A percentile compares a stretch with the other conserved stretches of the same genome.
These are phyloP conservation scores for Sitophilus oryzae DNA, from an alignment of 1,140 invertebrate genomes.

Conservation along the genomic window DNA sequence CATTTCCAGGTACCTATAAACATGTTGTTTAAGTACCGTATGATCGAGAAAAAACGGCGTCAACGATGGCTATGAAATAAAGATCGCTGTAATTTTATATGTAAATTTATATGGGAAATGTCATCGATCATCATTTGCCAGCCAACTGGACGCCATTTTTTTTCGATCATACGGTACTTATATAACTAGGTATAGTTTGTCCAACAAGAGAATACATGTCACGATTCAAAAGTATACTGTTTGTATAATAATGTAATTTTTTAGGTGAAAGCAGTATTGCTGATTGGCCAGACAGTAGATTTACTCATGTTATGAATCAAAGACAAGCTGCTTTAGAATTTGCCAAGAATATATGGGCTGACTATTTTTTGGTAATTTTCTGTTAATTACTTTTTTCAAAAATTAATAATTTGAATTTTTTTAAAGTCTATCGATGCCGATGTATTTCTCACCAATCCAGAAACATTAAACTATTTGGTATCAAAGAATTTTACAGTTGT, in stretches of 20 bases:
- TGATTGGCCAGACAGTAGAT: constrained; percentile 72
- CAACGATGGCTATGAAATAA: too few relatives aligned
- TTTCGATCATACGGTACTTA: too few relatives aligned
- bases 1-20: constrained; percentile 16
- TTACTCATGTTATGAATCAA: constrained; percentile 73
- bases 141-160: too few relatives aligned
- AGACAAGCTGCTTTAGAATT: constrained; percentile 71
- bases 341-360: constrained; percentile 73
- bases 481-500: constrained; percentile 58
- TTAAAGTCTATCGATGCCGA: constrained; percentile 84
- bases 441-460: constrained; percentile 71
- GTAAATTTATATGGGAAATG: too few relatives aligned
- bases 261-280: constrained; percentile 60
- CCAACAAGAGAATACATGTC: too few relatives aligned
- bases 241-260: too few relatives aligned
- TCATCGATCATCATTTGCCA: too few relatives aligned
- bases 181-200: too few relatives aligned
- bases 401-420: constrained; percentile 25
- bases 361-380: constrained; percentile 79
- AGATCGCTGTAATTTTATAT: too few relatives aligned
- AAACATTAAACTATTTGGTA: constrained; percentile 65
- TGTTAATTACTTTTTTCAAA: constrained; percentile 8
- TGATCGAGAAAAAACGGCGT: too few relatives aligned
- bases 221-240: too few relatives aligned
- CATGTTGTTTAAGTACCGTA: too few relatives aligned